phyloP scores from a whole-genome alignment of 2,113 vertebrate species.

The Taxidea taxus region DNA sequence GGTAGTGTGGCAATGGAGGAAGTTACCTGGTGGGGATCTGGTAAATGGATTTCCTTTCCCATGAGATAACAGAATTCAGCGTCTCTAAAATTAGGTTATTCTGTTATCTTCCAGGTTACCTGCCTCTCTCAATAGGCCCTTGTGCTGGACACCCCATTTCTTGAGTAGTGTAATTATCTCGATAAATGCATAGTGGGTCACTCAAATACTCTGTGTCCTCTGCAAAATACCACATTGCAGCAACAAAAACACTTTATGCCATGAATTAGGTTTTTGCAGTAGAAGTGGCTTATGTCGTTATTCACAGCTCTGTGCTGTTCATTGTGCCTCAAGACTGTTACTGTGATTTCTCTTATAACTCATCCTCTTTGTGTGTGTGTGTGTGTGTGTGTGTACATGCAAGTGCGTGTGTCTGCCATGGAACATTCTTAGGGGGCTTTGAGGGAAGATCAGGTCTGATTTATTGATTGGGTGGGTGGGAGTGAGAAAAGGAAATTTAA shows the following conservation, averaged over 20 bases:
- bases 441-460: background rate
- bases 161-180: background rate
- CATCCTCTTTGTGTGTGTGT: background rate
- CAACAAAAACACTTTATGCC: background rate
- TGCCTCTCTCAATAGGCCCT: background rate
- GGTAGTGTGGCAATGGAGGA: background rate
- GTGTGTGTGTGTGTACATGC: background rate
- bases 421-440: background rate
- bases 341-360: background rate
- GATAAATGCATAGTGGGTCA: background rate
- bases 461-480: background rate
- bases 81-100: background rate
- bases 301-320: background rate
- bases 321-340: background rate
- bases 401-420: background rate
- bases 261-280: background rate
- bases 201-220: background rate
- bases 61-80: background rate
- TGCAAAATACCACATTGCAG: background rate
- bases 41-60: background rate
- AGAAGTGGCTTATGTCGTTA: background rate
- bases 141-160: background rate
- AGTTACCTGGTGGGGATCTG: background rate
- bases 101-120: background rate
- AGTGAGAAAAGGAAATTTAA: constrained; percentile 6